phyloP scores from a whole-genome alignment of 2,797 vertebrate genomes.

The Manis pentadactyla region DNA sequence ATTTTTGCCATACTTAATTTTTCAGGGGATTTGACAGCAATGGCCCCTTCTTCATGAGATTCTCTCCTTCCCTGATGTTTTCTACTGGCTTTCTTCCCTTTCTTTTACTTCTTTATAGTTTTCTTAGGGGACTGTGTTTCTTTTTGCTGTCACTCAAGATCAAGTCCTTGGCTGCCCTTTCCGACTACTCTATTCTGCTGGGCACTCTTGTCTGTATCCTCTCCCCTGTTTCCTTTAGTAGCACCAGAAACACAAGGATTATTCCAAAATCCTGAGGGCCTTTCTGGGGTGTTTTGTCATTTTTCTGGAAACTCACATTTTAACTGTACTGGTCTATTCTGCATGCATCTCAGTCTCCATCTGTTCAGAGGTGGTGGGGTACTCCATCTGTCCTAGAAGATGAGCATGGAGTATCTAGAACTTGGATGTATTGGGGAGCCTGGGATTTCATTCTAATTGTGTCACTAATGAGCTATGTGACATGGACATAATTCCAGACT shows the following conservation, averaged over 20 bases:
- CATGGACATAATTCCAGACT: not conserved
- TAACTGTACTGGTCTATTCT: not conserved
- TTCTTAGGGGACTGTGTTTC: not conserved
- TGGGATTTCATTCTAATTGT: not conserved
- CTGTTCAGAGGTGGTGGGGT: not conserved
- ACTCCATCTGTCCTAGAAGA: not conserved
- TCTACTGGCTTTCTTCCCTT: not conserved
- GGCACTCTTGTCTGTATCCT: not conserved
- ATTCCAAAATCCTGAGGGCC: not conserved
- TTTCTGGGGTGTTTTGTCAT: not conserved
- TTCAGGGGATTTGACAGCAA: not conserved
- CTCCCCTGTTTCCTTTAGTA: not conserved
- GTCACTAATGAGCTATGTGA: not conserved
- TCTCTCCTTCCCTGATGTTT: not conserved
- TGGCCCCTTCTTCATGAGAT: not conserved
- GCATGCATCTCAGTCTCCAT: not conserved
- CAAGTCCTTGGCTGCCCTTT: not conserved
- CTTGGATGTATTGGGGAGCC: not conserved
- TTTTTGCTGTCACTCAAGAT: not conserved
- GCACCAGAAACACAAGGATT: not conserved
- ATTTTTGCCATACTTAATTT: not conserved
- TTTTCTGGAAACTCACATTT: not conserved
- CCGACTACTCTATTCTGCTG: not conserved
- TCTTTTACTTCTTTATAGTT: not conserved
- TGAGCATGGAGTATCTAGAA: not conserved